Conservation (phyloP, 2,113 vertebrate genomes). For the Chloebia gouldiae region DNA sequence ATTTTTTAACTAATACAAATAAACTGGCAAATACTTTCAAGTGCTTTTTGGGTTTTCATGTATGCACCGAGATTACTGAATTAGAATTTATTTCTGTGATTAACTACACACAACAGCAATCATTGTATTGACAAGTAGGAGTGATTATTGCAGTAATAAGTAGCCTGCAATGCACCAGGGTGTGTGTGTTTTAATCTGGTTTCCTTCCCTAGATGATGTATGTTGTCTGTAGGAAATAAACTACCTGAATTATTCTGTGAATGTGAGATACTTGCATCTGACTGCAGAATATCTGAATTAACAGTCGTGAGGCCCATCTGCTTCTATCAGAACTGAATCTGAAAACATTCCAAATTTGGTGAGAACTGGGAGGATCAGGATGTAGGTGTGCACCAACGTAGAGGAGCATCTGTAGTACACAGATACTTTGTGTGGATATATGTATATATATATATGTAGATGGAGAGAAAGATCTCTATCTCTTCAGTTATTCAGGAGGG, state of each 20-base stretch:
- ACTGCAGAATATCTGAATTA: neutral
- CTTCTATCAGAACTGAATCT: neutral
- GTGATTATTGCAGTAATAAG: conserved; percentile 26
- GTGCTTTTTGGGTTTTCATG: conserved; percentile 7
- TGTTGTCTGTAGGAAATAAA: conserved; percentile 7
- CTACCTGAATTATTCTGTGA: neutral
- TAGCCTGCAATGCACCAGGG: conserved; percentile 49
- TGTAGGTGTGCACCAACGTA: neutral
- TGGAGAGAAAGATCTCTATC: neutral
- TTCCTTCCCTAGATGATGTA: neutral
- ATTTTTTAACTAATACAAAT: conserved; percentile 50
- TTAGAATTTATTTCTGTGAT: conserved; percentile 10
- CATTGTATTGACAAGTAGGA: conserved; percentile 24
- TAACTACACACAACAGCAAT: neutral
- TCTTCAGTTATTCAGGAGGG: neutral
- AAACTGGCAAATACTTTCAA: conserved; percentile 31
- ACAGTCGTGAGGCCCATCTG: conserved; percentile 8
- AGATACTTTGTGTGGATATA: neutral
- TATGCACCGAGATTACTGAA: neutral
- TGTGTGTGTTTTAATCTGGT: neutral
- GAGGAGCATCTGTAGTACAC: neutral
- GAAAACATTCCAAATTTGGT: neutral
- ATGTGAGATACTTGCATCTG: neutral
- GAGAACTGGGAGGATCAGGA: neutral
- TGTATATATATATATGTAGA: neutral